Percentiles rank a stretch among this genome's conserved stretches.
Evolutionary conservation across 2,797 vertebrate genomes (phyloP).

Genomic region (Luscinia megarhynchos): DNA sequence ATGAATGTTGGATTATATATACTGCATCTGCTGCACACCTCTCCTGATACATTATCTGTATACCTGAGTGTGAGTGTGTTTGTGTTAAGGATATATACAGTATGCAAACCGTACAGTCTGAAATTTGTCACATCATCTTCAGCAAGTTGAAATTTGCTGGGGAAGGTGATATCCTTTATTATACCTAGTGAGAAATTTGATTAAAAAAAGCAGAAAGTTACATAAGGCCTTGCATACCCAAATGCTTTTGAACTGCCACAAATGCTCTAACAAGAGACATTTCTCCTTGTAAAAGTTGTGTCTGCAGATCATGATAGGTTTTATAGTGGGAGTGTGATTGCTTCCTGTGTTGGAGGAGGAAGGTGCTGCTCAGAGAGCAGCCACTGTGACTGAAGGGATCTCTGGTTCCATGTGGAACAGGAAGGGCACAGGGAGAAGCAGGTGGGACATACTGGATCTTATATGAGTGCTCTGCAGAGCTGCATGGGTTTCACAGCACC

Average conservation of each 20-base stretch:
- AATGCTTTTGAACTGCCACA: background rate
- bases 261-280: background rate
- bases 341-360: background rate
- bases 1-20: background rate
- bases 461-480: background rate
- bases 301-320: background rate
- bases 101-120: background rate
- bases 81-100: background rate
- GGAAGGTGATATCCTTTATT: background rate
- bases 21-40: background rate
- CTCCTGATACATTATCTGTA: background rate
- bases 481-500: background rate
- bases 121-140: background rate
- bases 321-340: fast-evolving
- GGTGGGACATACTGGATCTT: background rate
- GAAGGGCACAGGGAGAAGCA: background rate
- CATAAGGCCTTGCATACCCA: background rate
- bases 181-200: background rate
- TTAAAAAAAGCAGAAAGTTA: background rate
- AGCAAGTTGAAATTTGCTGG: background rate
- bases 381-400: fast-evolving
- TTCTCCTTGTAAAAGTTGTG: background rate
- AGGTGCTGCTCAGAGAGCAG: background rate
- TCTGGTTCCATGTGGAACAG: fast-evolving
- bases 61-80: background rate